phyloP scores from a whole-genome alignment of 64 coral and sea anemone genomes.

The Dendrophyllia cribrosa region DNA sequence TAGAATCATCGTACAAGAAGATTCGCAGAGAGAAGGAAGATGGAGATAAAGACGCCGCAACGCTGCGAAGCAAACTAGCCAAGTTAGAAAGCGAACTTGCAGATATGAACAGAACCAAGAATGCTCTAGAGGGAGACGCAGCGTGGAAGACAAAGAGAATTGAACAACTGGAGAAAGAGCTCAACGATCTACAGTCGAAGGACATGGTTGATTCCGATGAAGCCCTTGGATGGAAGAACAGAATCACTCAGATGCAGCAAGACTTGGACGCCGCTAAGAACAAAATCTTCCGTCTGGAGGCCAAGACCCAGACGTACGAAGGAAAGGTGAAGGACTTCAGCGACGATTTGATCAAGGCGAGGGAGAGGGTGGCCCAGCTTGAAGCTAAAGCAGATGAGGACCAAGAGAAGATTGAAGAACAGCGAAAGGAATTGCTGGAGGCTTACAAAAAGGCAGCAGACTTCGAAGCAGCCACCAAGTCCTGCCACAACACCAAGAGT shows the following conservation, averaged over 20 bases:
- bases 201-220: slow-evolving; percentile 88
- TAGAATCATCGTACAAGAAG: slow-evolving; percentile 87
- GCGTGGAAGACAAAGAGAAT: slow-evolving; percentile 83
- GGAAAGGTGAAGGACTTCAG: slow-evolving; percentile 79
- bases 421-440: slow-evolving; percentile 82
- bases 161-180: slow-evolving; percentile 79
- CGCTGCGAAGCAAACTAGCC: slow-evolving; percentile 63
- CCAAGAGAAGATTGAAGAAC: slow-evolving; percentile 83
- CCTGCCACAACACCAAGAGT: slow-evolving; percentile 69
- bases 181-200: slow-evolving; percentile 77
- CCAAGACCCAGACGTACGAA: slow-evolving; percentile 82
- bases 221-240: slow-evolving; percentile 90
- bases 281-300: slow-evolving; percentile 82
- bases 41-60: slow-evolving; percentile 53
- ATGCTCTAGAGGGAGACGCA: slow-evolving; percentile 78
- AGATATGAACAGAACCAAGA: slow-evolving; percentile 79
- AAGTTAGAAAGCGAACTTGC: slow-evolving; percentile 82
- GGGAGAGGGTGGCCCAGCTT: slow-evolving; percentile 83
- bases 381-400: slow-evolving; percentile 77
- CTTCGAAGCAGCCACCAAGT: slow-evolving; percentile 86
- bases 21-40: slow-evolving; percentile 71
- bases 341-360: slow-evolving; percentile 87
- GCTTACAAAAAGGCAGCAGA: slow-evolving; percentile 92
- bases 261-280: slow-evolving; percentile 76
- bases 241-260: slow-evolving; percentile 73